phyloP scores from a whole-genome alignment of 2,888 invertebrate genomes.

The Cerastis rubricosa region DNA sequence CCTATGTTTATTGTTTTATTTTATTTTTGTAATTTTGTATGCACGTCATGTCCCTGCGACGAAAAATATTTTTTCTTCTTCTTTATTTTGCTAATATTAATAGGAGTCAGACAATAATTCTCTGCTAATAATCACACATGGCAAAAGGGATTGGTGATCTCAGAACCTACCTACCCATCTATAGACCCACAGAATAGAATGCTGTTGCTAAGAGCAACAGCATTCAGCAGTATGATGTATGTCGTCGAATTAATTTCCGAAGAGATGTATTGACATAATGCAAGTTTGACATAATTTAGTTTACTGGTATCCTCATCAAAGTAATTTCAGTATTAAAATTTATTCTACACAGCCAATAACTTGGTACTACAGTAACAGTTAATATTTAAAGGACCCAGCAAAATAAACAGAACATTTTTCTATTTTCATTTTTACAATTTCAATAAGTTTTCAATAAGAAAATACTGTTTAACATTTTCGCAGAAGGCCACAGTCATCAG shows the following conservation, averaged over 20 bases:
- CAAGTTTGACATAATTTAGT: neutral
- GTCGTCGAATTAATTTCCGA: neutral
- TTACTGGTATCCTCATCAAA: neutral
- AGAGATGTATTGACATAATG: neutral
- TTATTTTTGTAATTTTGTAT: too few species aligned
- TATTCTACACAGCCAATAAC: neutral
- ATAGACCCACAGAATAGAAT: too few species aligned
- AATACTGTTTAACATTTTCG: conserved; percentile 51
- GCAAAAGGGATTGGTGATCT: too few species aligned
- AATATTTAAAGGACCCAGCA: conserved; percentile 3
- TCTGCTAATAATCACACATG: too few species aligned
- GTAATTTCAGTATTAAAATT: neutral
- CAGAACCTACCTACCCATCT: too few species aligned
- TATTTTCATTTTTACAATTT: conserved; percentile 42
- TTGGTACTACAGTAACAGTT: neutral
- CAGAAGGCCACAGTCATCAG: conserved; percentile 65
- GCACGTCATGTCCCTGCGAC: too few species aligned
- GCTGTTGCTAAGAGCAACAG: too few species aligned
- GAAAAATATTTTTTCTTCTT: too few species aligned
- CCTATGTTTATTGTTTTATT: too few species aligned
- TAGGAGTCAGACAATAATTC: too few species aligned
- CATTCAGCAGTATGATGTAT: neutral
- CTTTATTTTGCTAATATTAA: too few species aligned
- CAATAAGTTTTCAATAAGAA: conserved; percentile 57
- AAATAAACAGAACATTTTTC: conserved; percentile 25